These are phyloP conservation scores for Aix galericulata DNA, from an alignment of 2,113 vertebrate genomes.

Conservation along the genomic window DNA sequence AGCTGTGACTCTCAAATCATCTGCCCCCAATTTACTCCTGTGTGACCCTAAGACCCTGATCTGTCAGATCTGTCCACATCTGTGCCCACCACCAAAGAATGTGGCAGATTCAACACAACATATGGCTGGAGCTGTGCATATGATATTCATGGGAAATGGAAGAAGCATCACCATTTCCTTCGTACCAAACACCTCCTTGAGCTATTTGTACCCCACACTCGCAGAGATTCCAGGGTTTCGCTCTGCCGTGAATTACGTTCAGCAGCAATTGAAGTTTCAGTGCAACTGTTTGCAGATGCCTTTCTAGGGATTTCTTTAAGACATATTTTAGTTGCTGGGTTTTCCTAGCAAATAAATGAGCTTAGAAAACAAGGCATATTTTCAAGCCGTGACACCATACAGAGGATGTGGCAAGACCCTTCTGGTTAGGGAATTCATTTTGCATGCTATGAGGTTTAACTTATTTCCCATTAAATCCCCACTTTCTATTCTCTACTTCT, in stretches of 20 bases:
- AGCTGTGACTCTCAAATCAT: conserved; percentile 85
- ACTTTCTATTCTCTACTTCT: conserved; percentile 28
- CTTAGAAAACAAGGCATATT: conserved; percentile 48
- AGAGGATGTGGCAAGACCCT: conserved; percentile 46
- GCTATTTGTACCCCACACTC: conserved; percentile 62
- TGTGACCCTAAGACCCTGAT: conserved; percentile 88
- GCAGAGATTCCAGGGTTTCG: conserved; percentile 45
- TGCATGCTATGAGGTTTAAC: conserved; percentile 53
- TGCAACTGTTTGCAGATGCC: conserved; percentile 65
- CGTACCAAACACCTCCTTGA: conserved; percentile 72
- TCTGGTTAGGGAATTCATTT: conserved; percentile 52
- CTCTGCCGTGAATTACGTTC: conserved; percentile 57
- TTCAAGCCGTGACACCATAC: conserved; percentile 43
- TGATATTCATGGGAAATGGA: conserved; percentile 80
- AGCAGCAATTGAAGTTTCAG: conserved; percentile 50
- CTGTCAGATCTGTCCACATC: conserved; percentile 82
- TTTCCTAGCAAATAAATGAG: conserved; percentile 46
- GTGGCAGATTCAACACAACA: conserved; percentile 72
- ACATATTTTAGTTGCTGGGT: background rate
- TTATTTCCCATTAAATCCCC: conserved; percentile 58
- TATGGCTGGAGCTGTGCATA: conserved; percentile 77
- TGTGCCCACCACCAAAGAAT: conserved; percentile 81
- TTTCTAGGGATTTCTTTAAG: conserved; percentile 47
- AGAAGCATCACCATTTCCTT: conserved; percentile 70
- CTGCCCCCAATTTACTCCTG: conserved; percentile 96